These are phyloP conservation scores for Phylloscopus collybita DNA, from an alignment of 2,797 vertebrate genomes.

Conservation along the genomic window DNA sequence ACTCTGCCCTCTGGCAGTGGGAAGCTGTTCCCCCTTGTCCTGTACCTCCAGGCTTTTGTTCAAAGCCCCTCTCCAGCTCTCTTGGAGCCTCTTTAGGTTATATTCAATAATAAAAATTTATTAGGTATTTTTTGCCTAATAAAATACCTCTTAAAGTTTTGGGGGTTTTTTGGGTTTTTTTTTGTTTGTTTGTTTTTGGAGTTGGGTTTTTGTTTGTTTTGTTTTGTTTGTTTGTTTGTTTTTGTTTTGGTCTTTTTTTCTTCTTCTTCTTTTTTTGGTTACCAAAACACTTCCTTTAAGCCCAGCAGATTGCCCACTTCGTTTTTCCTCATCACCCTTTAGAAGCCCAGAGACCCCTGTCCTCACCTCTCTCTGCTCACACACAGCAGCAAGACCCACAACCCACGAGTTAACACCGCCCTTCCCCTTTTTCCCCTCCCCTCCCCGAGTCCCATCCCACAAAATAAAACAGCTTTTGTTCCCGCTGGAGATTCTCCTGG, in stretches of 20 bases:
- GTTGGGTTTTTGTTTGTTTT: too few species aligned
- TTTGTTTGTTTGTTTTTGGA: too few species aligned
- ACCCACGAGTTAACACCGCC: fast-evolving
- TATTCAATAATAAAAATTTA: not conserved
- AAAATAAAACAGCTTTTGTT: constrained; percentile 50
- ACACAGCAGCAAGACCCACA: not conserved
- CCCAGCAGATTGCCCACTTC: not conserved
- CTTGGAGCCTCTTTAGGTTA: not conserved
- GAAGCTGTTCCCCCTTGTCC: not conserved
- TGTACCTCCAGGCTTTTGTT: not conserved
- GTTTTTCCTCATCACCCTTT: not conserved
- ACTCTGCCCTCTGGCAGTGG: not conserved
- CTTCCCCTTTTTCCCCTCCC: not conserved
- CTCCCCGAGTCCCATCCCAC: not conserved
- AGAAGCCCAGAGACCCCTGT: not conserved
- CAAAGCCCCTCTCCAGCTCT: not conserved
- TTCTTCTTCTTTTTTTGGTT: not conserved
- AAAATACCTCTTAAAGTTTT: not conserved
- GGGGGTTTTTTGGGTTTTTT: too few species aligned
- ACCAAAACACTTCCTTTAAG: not conserved
- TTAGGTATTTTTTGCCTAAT: not conserved
- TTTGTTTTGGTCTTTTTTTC: too few species aligned
- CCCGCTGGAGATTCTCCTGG: not conserved
- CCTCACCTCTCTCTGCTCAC: not conserved
- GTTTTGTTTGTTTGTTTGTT: too few species aligned